A percentile compares a stretch with the other conserved stretches of the same genome.
phyloP scores from a whole-genome alignment of 2,888 invertebrate species.

The Ellobium chinense region DNA sequence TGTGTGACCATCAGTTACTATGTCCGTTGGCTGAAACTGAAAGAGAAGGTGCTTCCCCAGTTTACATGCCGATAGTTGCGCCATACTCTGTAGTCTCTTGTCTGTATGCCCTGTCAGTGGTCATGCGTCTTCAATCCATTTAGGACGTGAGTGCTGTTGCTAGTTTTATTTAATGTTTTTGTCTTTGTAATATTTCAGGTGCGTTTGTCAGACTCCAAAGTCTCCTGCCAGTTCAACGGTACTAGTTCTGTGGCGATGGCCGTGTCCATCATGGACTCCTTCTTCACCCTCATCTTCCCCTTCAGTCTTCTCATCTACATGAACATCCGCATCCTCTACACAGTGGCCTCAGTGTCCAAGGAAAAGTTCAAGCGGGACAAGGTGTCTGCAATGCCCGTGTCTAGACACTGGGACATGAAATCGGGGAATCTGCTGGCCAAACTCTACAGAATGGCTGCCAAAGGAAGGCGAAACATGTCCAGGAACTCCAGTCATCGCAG shows the following conservation, averaged over 20 bases:
- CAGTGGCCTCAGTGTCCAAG: constrained; percentile 81
- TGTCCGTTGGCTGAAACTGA: no score
- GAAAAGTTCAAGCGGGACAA: neutral
- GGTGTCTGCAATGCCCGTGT: neutral
- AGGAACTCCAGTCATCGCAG: no score
- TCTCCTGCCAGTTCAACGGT: constrained; percentile 1
- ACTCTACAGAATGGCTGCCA: neutral
- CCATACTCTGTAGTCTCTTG: no score
- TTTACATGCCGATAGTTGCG: no score
- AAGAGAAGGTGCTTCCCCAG: no score
- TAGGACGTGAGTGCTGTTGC: no score
- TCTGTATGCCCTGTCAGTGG: no score
- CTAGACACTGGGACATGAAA: neutral
- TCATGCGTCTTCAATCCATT: no score
- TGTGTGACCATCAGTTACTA: no score
- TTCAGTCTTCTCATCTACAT: constrained; percentile 85
- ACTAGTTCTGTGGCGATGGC: neutral
- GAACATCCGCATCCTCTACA: constrained; percentile 86
- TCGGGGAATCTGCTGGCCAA: neutral
- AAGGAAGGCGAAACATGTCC: no score
- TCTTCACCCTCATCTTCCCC: constrained; percentile 87
- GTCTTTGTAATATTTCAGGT: neutral
- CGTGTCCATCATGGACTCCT: constrained; percentile 77
- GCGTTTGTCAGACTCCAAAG: neutral
- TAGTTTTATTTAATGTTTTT: no score